Evolutionary conservation across 1,140 invertebrate species (phyloP), one percentile per base, ranked within the genome.

Genomic region (Aphidius ervi): DNA sequence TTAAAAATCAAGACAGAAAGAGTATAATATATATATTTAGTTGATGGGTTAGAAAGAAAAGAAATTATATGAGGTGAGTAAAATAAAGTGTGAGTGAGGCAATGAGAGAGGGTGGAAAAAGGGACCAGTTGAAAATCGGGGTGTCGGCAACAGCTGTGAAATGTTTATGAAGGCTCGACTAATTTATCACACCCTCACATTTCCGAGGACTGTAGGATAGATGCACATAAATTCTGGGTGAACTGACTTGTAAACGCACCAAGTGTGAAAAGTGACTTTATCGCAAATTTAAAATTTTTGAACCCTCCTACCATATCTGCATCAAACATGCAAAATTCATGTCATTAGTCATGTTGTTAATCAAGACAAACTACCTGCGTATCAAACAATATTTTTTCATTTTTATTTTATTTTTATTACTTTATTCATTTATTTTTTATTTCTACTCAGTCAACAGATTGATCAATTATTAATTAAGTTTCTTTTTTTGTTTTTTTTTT

Each of bases 131-230:
- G 58, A 63, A 64, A 61, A 59, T 56, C 61, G 59, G 67, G 60
- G 58, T 75, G 73, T 76, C 71, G 70, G 70, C 73, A 70, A 61
- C 75, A 77, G 73, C 71, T 75, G 75, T 74, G 72, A 77, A 76
- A 77, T 78, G 76, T 77, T 78, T 75, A 76, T 76, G 76, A 77
- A 77, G 70, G 70, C 71, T 66, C 69, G 69, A 72, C 72, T 78
- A 78, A 78, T 78, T 78, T 78, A 78, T 78, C 70, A 74, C 72
- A 68, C 68, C 70, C 67, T 54, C 68, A 46, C 46, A 37, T 49
- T 58, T 59, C 40, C 57, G 42, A 41, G 48, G 47, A 48, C 57
- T 49, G 57, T 41, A 47, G 48, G 39, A 52, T 45, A 58, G 46
- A 58, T 58, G 46, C 56, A 58, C 56, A 58, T 58, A 58, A 58